Evolutionary conservation across 2,888 invertebrate genomes (phyloP), one percentile per base, ranked within the genome.

Genomic region (Scaptomyza flava): DNA sequence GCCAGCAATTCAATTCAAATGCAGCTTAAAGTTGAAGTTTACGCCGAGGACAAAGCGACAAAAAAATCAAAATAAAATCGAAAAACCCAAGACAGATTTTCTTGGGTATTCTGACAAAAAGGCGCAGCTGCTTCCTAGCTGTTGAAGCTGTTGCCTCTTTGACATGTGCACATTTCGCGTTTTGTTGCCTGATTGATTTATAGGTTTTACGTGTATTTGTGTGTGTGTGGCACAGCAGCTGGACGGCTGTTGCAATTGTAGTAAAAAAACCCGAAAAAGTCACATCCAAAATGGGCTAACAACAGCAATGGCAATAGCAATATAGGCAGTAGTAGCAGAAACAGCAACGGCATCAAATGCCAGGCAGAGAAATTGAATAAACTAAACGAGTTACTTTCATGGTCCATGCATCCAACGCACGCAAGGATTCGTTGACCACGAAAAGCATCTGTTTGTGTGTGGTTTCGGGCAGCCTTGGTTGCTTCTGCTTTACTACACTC

Each of bases 91-190:
- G 59, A 23, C 17, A 8, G 47, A 48, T 38, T 9, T 57, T 27
- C 38, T 11, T 50, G 50, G 12, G n/a, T 50, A 43, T 73, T 51
- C 57, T 46, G 48, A 9, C 4, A 50, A 52, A 69, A 68, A 56
- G 58, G 52, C 31, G 34, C 42, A 50, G 67, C 50, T 52, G 57
- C 57, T 27, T 50, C 30, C 30, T 51, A 47, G 17, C 0, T 47
- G 20, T 4, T 48, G 48, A 6, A 51, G 52, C 46, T 60, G 60
- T 48, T 71, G 72, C 56, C 68, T 68, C 67, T 68, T 71, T 85
- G 87, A 77, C 87, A 85, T 87, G 73, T 87, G 87, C 85, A 81
- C 87, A 87, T 87, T 85, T 85, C 77, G 83, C 73, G 78, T 81
- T 84, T 81, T 75, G 71, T 73, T 82, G 85, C 72, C 84, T 85